Conservation (phyloP, 1,140 invertebrate species). For the Nebria ingens region DNA sequence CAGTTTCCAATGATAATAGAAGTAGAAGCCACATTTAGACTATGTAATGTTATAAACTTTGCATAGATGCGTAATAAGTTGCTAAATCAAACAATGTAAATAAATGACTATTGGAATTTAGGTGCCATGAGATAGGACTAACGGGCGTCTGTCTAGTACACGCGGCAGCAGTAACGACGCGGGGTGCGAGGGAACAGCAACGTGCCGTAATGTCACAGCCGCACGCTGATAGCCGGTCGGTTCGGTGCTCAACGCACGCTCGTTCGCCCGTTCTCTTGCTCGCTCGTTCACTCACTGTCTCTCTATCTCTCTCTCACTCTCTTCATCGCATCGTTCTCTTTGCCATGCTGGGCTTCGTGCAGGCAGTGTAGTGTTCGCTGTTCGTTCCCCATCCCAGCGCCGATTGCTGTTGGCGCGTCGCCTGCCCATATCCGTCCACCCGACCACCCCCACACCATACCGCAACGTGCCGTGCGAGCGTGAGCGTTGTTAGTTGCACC, state of each 20-base stretch:
- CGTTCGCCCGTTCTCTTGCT: neutral
- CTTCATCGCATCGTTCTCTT: neutral
- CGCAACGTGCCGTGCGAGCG: conserved; percentile 6
- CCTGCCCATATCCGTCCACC: neutral
- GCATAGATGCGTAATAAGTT: too few relatives aligned
- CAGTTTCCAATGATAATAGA: too few relatives aligned
- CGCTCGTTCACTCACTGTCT: neutral
- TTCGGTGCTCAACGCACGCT: neutral
- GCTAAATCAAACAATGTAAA: too few relatives aligned
- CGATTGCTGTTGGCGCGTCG: neutral
- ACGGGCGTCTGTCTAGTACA: conserved; percentile 2
- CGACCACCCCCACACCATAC: neutral
- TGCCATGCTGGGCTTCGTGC: neutral
- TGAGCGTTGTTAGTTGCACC: conserved; percentile 2
- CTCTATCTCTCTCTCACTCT: neutral
- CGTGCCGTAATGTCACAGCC: conserved; percentile 8
- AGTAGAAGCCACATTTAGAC: too few relatives aligned
- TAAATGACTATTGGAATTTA: too few relatives aligned
- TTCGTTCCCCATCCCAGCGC: neutral
- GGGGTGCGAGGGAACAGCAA: neutral
- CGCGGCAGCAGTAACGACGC: neutral
- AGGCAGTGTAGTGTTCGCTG: neutral
- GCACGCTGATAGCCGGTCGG: conserved; percentile 1
- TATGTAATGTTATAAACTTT: too few relatives aligned
- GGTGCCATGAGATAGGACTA: too few relatives aligned